phyloP scores from a whole-genome alignment of 1,140 invertebrate genomes.

The Hyles vespertilio region DNA sequence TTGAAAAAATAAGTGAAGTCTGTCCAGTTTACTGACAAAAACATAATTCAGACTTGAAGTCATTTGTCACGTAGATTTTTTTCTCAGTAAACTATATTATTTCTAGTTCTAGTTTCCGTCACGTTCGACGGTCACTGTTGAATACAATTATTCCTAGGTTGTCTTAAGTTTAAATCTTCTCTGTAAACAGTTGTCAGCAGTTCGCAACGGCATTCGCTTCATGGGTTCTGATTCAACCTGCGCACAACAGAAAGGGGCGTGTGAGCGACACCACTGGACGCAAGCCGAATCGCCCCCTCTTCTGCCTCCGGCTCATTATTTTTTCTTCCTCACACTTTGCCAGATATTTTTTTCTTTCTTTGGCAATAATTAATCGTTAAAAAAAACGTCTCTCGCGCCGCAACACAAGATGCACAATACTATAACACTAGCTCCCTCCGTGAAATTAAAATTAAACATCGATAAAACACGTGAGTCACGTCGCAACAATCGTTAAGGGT shows the following conservation, averaged over 20 bases:
- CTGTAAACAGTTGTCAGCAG: constrained; percentile 10
- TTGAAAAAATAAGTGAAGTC: too few species aligned
- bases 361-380: background rate
- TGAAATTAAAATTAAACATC: constrained; percentile 31
- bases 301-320: constrained; percentile 53
- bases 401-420: constrained; percentile 71
- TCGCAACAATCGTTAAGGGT: constrained; percentile 63
- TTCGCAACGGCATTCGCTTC: constrained; percentile 30
- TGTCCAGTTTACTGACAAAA: constrained; percentile 8
- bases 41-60: too few species aligned
- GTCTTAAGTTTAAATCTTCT: constrained; percentile 21
- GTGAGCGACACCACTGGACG: constrained; percentile 55
- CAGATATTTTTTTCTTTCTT: background rate
- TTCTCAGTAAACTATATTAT: background rate
- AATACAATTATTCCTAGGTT: constrained; percentile 7
- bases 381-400: constrained; percentile 27
- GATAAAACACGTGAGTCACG: constrained; percentile 45
- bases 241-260: constrained; percentile 53
- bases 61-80: too few species aligned
- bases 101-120: background rate
- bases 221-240: constrained; percentile 72
- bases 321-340: constrained; percentile 14
- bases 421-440: constrained; percentile 61
- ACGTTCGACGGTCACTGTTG: background rate
- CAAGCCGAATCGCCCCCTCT: constrained; percentile 60